Evolutionary conservation across 2,113 vertebrate genomes (phyloP).

Genomic region (Neotragus pygmaeus): DNA sequence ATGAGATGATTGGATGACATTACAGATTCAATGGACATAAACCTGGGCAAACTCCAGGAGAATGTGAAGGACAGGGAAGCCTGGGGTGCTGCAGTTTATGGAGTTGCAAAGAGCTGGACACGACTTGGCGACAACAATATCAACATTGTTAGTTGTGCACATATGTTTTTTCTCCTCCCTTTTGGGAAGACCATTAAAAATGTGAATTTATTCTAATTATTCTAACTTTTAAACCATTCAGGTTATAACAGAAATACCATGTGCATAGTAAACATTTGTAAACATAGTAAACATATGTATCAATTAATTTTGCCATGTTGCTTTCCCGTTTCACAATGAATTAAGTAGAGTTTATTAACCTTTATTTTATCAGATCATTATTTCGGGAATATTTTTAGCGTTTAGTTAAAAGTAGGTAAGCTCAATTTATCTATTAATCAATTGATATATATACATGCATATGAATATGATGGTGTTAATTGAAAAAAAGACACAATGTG

Average conservation of each 20-base stretch:
- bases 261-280: neutral
- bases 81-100: neutral
- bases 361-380: neutral
- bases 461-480: neutral
- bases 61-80: neutral
- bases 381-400: neutral
- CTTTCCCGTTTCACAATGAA: neutral
- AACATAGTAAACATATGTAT: neutral
- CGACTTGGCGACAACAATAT: accelerated
- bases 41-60: neutral
- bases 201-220: neutral
- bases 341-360: neutral
- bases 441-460: neutral
- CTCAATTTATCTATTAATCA: neutral
- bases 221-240: neutral
- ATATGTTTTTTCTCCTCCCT: neutral
- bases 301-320: neutral
- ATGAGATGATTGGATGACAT: neutral
- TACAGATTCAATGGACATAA: neutral
- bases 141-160: neutral
- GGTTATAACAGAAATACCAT: neutral
- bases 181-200: neutral
- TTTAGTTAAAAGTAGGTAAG: neutral
- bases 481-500: neutral
- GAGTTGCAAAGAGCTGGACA: neutral